These are phyloP conservation scores for Zaprionus davidi DNA, from an alignment of 1,140 invertebrate species.

Conservation along the genomic window DNA sequence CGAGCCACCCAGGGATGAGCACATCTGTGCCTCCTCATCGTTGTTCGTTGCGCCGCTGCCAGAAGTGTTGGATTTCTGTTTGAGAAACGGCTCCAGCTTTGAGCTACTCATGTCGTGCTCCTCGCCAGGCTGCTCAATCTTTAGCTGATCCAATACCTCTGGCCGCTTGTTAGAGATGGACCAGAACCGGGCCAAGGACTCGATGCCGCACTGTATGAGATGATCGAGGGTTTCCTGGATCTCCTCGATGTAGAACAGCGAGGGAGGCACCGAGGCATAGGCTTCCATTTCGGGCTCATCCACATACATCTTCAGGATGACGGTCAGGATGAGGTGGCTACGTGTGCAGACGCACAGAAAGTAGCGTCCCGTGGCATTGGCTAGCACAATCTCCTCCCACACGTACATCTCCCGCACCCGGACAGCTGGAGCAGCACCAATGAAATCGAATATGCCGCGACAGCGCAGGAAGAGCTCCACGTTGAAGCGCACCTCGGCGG, in stretches of 20 bases:
- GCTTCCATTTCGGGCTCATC: conserved; percentile 83
- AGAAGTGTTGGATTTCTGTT: conserved; percentile 85
- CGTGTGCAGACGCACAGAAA: conserved; percentile 91
- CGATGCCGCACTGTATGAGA: conserved; percentile 88
- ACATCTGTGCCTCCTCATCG: conserved; percentile 69
- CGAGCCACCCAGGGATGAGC: conserved; percentile 73
- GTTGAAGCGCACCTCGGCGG: conserved; percentile 88
- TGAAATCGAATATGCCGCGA: conserved; percentile 88
- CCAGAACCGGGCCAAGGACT: conserved; percentile 87
- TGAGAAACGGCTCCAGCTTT: conserved; percentile 85
- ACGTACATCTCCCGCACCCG: conserved; percentile 89
- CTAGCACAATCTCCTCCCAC: conserved; percentile 90
- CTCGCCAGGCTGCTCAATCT: conserved; percentile 30
- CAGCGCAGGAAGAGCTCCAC: conserved; percentile 89
- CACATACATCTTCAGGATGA: conserved; percentile 89
- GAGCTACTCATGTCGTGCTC: conserved; percentile 49
- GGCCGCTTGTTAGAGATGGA: conserved; percentile 86
- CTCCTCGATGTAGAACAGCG: conserved; percentile 86
- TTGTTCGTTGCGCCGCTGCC: conserved; percentile 25
- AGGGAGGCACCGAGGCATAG: conserved; percentile 71
- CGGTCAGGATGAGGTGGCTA: conserved; percentile 89
- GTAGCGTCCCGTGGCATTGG: conserved; percentile 85
- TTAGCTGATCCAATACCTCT: conserved; percentile 68
- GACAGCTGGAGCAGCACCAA: conserved; percentile 86
- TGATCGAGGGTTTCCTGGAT: conserved; percentile 89